Evolutionary conservation across 2,113 vertebrate genomes (phyloP).

Genomic region (Bostrychus sinensis): DNA sequence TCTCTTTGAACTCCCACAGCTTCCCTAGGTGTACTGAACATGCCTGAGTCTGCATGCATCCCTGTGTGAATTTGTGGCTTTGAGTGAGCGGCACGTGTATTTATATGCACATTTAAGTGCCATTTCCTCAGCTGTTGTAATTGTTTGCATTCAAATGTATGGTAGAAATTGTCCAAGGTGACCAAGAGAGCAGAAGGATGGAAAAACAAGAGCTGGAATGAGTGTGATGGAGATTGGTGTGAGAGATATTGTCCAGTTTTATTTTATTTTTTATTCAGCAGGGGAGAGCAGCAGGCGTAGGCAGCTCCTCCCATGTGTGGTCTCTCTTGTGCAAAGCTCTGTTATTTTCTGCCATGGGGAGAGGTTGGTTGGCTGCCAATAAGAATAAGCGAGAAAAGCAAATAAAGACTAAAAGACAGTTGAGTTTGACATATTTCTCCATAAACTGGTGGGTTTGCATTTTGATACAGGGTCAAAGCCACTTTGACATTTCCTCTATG

Average conservation of each 20-base stretch:
- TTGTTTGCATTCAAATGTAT: slow-evolving; percentile 51
- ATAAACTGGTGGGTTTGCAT: slow-evolving; percentile 64
- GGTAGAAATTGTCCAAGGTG: slow-evolving; percentile 42
- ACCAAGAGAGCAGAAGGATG: slow-evolving; percentile 34
- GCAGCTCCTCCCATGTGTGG: slow-evolving; percentile 72
- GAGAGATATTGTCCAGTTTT: slow-evolving; percentile 54
- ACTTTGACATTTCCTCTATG: slow-evolving; percentile 65
- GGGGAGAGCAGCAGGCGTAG: slow-evolving; percentile 72
- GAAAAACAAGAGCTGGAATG: slow-evolving; percentile 32
- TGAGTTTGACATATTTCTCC: slow-evolving; percentile 66
- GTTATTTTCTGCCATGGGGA: slow-evolving; percentile 71
- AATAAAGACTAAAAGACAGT: slow-evolving; percentile 60
- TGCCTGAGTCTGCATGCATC: slow-evolving; percentile 18
- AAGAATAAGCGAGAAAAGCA: slow-evolving; percentile 49
- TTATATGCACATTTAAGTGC: slow-evolving; percentile 36
- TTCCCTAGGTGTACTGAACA: slow-evolving; percentile 34
- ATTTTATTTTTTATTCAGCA: slow-evolving; percentile 54
- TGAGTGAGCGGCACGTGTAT: slow-evolving; percentile 17
- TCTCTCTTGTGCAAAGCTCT: slow-evolving; percentile 63
- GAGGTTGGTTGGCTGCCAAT: slow-evolving; percentile 68
- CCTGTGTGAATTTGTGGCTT: slow-evolving; percentile 25
- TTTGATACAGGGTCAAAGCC: slow-evolving; percentile 50
- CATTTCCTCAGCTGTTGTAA: slow-evolving; percentile 34
- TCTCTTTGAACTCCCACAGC: slow-evolving; percentile 48
- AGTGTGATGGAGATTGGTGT: slow-evolving; percentile 51